Evolutionary conservation across 2,888 invertebrate species (phyloP).

Genomic region (Cantharis rufa): DNA sequence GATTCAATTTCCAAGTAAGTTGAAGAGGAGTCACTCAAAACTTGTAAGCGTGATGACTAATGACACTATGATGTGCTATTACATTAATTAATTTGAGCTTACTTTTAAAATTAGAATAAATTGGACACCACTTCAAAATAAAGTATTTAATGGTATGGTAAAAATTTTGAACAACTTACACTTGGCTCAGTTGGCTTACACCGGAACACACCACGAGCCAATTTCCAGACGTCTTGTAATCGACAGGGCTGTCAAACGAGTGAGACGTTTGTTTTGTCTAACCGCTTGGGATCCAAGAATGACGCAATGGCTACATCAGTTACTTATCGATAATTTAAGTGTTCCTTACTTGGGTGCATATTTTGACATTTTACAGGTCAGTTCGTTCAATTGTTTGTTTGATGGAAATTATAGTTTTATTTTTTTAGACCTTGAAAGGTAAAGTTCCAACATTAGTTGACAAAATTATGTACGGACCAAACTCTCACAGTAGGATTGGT

Average conservation of each 20-base stretch:
- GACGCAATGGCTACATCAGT: slow-evolving; percentile 77
- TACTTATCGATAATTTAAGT: slow-evolving; percentile 70
- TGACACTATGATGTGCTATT: not conserved
- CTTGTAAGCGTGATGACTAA: too few relatives aligned
- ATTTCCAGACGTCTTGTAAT: slow-evolving; percentile 70
- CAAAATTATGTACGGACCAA: slow-evolving; percentile 68
- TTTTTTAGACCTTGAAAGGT: slow-evolving; percentile 61
- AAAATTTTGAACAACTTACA: slow-evolving; percentile 70
- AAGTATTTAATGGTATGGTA: slow-evolving; percentile 68
- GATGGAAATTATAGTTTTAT: not conserved
- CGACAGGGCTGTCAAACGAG: slow-evolving; percentile 69
- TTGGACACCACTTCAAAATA: slow-evolving; percentile 69
- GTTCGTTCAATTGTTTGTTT: slow-evolving; percentile 3
- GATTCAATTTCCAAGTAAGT: slow-evolving; percentile 65
- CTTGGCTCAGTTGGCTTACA: slow-evolving; percentile 66
- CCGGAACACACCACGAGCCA: slow-evolving; percentile 66
- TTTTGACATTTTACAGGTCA: slow-evolving; percentile 76
- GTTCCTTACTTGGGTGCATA: slow-evolving; percentile 71
- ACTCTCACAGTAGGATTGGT: slow-evolving; percentile 54
- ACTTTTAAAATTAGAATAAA: slow-evolving; percentile 53
- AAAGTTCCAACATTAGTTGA: slow-evolving; percentile 75
- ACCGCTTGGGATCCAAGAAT: slow-evolving; percentile 75
- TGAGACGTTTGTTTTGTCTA: slow-evolving; percentile 70
- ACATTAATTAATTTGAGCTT: not conserved
- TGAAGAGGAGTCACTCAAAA: too few relatives aligned